These are phyloP conservation scores for Ommatoiulus sabulosus DNA, from an alignment of 2,888 invertebrate genomes.

Conservation along the genomic window DNA sequence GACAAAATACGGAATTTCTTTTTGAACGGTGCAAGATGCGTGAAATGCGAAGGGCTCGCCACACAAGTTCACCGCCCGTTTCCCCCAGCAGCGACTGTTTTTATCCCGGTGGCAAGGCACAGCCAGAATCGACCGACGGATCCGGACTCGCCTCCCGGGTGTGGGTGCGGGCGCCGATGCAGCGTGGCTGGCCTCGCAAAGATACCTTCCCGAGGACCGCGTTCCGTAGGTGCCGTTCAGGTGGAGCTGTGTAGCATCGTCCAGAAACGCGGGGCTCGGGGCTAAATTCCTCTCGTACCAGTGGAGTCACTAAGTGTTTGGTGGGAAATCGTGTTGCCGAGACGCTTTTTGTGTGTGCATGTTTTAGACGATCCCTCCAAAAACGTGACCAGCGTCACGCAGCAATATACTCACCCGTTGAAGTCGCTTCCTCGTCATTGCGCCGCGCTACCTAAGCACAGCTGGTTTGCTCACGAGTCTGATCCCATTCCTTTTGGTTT, in stretches of 20 bases:
- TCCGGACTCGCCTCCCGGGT: neutral
- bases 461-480: neutral
- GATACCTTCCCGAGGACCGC: neutral
- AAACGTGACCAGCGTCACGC: neutral
- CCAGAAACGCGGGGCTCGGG: neutral
- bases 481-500: neutral
- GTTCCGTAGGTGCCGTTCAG: neutral
- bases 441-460: neutral
- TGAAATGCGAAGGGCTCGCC: neutral
- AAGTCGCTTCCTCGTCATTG: neutral
- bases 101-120: neutral
- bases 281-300: neutral
- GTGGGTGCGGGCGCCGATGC: neutral
- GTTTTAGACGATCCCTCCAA: neutral
- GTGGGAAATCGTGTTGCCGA: neutral
- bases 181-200: neutral
- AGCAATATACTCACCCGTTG: neutral
- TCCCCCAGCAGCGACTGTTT: neutral
- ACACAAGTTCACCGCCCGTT: neutral
- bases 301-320: neutral
- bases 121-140: neutral
- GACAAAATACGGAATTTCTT: neutral
- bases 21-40: neutral
- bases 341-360: neutral
- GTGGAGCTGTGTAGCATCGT: neutral